Conservation (phyloP, 2,888 invertebrate genomes). For the Hermodice carunculata region DNA sequence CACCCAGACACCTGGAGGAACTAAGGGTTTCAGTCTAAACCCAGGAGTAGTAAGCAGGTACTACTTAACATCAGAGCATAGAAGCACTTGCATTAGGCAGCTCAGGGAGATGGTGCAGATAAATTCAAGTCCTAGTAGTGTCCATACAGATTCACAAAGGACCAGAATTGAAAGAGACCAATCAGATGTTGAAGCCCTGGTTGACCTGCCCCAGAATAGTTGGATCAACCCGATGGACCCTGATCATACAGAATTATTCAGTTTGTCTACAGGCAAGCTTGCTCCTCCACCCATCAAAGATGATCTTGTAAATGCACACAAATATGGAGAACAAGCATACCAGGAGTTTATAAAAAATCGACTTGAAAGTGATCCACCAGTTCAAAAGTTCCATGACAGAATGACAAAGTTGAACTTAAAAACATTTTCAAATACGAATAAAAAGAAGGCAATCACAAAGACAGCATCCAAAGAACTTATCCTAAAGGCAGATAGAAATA, state of each 20-base stretch:
- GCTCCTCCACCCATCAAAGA: conserved; percentile 18
- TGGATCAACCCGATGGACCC: conserved; percentile 33
- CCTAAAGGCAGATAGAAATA: too few relatives aligned
- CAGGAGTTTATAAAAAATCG: conserved; percentile 29
- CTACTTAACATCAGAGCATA: conserved; percentile 21
- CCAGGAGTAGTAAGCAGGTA: conserved; percentile 14
- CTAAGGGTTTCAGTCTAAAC: conserved; percentile 16
- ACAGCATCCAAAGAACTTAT: too few relatives aligned
- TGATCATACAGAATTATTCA: conserved; percentile 8
- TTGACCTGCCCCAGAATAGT: conserved; percentile 11
- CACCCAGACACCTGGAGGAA: conserved; percentile 25
- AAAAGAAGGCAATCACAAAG: too few relatives aligned
- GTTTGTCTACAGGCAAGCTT: conserved; percentile 19
- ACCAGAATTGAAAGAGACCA: conserved; percentile 25
- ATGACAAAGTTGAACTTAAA: conserved; percentile 33
- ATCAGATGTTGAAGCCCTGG: conserved; percentile 22
- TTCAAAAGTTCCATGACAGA: conserved; percentile 36
- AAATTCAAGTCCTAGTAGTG: background rate
- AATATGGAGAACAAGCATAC: conserved; percentile 30
- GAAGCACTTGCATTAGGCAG: conserved; percentile 18
- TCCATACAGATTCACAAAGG: conserved; percentile 15
- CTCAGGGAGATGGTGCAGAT: conserved; percentile 14
- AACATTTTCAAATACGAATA: too few relatives aligned
- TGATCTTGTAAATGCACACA: conserved; percentile 29
- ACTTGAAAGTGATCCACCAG: conserved; percentile 29